Conservation (phyloP, 2,113 vertebrate genomes). For the Chloroceryle aenea region DNA sequence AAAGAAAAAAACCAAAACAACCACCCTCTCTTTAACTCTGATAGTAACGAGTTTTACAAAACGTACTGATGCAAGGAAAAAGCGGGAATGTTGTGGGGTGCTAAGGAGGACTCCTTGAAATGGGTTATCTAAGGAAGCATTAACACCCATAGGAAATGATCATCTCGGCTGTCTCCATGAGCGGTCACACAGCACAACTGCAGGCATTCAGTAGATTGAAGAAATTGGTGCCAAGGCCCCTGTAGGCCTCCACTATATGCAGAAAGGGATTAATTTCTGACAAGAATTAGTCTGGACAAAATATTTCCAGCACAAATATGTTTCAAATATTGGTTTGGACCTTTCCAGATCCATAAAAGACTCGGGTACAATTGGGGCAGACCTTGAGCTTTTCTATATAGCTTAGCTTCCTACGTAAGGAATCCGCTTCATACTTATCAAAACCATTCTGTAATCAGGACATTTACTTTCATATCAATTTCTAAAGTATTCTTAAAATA, state of each 20-base stretch:
- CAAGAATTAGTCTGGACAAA: neutral
- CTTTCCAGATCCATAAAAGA: neutral
- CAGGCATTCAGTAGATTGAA: neutral
- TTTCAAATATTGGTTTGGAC: neutral
- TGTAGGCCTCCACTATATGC: neutral
- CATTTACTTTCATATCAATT: neutral
- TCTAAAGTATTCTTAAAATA: neutral
- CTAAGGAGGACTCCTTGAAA: neutral
- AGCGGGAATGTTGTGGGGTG: neutral
- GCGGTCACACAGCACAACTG: neutral
- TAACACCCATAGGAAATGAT: neutral
- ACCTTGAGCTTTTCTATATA: neutral
- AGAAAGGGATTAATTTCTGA: neutral
- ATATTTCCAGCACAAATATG: neutral
- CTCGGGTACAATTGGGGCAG: neutral
- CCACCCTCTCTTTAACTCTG: neutral
- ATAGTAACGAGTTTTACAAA: neutral
- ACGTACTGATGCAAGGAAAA: neutral
- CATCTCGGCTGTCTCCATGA: neutral
- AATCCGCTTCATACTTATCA: neutral
- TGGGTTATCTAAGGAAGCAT: neutral
- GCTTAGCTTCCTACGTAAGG: neutral
- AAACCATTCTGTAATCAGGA: neutral
- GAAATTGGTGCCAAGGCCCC: neutral
- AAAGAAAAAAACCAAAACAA: too few relatives aligned